Conservation (phyloP, 1,140 invertebrate genomes). For the Hylyphantes graminicola region DNA sequence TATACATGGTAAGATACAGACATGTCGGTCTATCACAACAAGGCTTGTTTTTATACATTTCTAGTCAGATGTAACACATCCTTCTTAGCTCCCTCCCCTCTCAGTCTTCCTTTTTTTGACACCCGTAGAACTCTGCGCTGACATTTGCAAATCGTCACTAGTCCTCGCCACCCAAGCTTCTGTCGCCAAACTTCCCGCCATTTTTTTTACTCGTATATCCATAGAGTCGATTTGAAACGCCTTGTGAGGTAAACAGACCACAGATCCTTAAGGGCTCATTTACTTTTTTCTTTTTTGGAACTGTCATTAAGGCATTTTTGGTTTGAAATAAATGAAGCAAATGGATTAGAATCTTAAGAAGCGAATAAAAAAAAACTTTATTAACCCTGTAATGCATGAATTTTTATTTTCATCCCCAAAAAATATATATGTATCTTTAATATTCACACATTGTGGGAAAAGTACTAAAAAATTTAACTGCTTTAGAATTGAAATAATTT, state of each 20-base stretch:
- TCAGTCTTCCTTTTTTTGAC: slow-evolving; percentile 24
- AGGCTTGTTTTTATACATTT: slow-evolving; percentile 54
- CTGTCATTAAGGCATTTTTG: too few relatives aligned
- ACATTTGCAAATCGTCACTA: slow-evolving; percentile 61
- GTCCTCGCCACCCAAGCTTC: slow-evolving; percentile 40
- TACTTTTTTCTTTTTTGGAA: too few relatives aligned
- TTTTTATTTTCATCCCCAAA: too few relatives aligned
- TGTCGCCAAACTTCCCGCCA: slow-evolving; percentile 51
- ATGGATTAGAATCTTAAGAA: too few relatives aligned
- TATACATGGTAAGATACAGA: slow-evolving; percentile 35
- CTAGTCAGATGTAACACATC: slow-evolving; percentile 36
- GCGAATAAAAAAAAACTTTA: too few relatives aligned
- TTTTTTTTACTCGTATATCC: slow-evolving; percentile 18
- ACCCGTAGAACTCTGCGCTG: slow-evolving; percentile 35
- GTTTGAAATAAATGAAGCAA: too few relatives aligned
- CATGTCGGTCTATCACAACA: slow-evolving; percentile 45
- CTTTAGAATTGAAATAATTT: too few relatives aligned
- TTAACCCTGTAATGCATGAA: too few relatives aligned
- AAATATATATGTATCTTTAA: too few relatives aligned
- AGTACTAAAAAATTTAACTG: too few relatives aligned
- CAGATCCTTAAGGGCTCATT: background rate
- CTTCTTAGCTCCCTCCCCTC: slow-evolving; percentile 3
- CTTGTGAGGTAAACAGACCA: slow-evolving; percentile 21
- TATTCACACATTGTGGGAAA: too few relatives aligned
- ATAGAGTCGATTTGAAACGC: slow-evolving; percentile 3